Base-by-base conservation (phyloP, 2,113 vertebrate genomes). In the Podilymbus podiceps region DNA sequence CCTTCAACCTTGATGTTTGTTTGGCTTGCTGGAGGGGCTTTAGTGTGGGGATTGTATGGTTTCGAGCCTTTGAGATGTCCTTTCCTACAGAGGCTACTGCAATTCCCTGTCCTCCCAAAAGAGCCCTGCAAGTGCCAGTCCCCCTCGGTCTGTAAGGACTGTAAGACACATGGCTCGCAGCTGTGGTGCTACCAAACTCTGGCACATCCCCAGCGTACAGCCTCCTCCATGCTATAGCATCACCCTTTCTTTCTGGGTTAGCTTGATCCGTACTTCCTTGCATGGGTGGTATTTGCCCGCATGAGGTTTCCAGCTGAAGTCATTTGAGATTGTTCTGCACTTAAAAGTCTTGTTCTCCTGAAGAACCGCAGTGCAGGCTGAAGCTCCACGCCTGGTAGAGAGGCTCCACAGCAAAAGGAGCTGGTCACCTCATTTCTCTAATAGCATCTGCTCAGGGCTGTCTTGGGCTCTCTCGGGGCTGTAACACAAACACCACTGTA, bases 1-100 rank as follows among this genome's bases (percentile, higher is more conserved):
- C 67, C 55, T 95, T 97, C 85, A 89, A 83, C 96, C 94, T 94
- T 95, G 91, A 95, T 66, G 74, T 87, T 89, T 96, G 77, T 95
- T 95, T 97, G 91, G 77, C 78, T 94, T 91, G 46, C 73, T 89
- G 62, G 59, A 84, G 44, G 49, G 78, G 60, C 44, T 76, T 96
- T 94, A 86, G 85, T 31, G 33, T 40, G 52, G 68, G n/a, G 38
- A 24, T 92, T 71, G 68, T 52, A 46, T 33, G 53, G 58, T 64
- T 93, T 93, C 7, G 4, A 62, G 79, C 35, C 80, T 75, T 92
- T 95, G 69, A 89, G 21, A 40, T 72, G 75, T 78, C n/a, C 79
- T 86, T 92, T 86, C 75, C 59, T 58, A 42, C 42, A 74, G 49
- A 74, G 72, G 13, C 38, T 86, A 44, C 60, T 86, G 64, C 38